Conservation (phyloP, 1,140 invertebrate species). For the Caerostris darwini region DNA sequence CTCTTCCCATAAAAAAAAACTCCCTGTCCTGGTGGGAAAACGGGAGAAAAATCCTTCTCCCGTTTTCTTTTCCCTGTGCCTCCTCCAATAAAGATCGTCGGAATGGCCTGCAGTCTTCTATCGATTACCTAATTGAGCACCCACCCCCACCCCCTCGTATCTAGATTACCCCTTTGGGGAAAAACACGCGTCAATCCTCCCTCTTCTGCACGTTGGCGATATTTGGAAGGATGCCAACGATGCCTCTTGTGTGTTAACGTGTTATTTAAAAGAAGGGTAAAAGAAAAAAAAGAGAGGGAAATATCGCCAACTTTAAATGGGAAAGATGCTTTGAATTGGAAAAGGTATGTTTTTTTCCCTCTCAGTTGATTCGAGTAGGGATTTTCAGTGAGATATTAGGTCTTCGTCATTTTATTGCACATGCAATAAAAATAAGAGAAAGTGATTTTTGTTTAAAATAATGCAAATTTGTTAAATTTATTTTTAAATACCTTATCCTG, state of each 20-base stretch:
- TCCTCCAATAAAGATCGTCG: slow-evolving; percentile 30
- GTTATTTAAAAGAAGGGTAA: not conserved
- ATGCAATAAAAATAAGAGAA: too few relatives aligned
- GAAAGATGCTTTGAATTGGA: not conserved
- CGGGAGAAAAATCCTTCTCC: not conserved
- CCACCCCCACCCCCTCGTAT: not conserved
- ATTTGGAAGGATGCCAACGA: slow-evolving; percentile 48
- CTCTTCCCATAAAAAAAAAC: not conserved
- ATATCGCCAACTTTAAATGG: slow-evolving; percentile 1
- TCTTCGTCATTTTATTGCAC: not conserved
- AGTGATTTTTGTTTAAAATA: too few relatives aligned
- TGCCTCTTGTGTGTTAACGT: slow-evolving; percentile 26
- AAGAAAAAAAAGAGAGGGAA: not conserved
- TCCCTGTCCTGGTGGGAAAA: too few relatives aligned
- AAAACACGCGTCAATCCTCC: slow-evolving; percentile 61
- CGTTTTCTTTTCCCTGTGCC: not conserved
- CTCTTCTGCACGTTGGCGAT: not conserved
- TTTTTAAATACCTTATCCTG: too few relatives aligned
- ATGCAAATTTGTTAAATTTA: too few relatives aligned
- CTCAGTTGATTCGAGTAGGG: not conserved
- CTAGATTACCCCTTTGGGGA: slow-evolving; percentile 53
- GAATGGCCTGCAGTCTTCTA: slow-evolving; percentile 19
- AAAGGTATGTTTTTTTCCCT: not conserved
- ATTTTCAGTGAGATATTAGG: not conserved
- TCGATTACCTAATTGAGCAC: slow-evolving; percentile 63